Percentiles rank a stretch among this genome's conserved stretches.
phyloP scores from a whole-genome alignment of 2,797 vertebrate genomes.

The Peromyscus eremicus region DNA sequence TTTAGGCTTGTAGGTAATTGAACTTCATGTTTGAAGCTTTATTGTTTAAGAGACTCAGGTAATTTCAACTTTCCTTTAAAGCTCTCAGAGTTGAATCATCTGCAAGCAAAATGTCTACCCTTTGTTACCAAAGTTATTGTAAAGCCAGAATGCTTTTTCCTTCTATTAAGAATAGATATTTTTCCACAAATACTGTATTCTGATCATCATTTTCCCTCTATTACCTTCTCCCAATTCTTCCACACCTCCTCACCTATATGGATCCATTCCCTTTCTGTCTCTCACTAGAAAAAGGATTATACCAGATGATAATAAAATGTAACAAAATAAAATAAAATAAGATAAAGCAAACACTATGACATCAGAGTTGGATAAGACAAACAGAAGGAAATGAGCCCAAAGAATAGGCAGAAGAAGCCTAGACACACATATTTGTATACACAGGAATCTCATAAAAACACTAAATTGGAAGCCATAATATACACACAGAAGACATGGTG shows the following conservation, averaged over 20 bases:
- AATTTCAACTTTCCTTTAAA: background rate
- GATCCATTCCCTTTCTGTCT: background rate
- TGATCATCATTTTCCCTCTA: background rate
- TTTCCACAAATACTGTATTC: background rate
- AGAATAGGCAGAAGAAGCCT: background rate
- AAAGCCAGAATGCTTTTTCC: background rate
- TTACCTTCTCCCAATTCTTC: background rate
- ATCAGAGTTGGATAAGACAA: background rate
- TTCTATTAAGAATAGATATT: background rate
- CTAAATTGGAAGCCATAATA: background rate
- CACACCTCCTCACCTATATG: accelerated
- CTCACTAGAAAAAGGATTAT: background rate
- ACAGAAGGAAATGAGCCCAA: background rate
- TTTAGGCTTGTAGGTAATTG: background rate
- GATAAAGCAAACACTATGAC: background rate
- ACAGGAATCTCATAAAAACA: background rate
- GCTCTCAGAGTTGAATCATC: background rate
- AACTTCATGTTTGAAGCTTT: background rate
- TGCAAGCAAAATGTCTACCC: accelerated
- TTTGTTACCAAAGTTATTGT: background rate
- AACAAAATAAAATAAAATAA: background rate
- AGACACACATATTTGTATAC: background rate
- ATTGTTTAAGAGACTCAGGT: background rate
- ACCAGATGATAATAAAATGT: background rate
- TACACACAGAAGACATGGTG: background rate